phyloP scores from a whole-genome alignment of 64 coral and sea anemone genomes.

The Platygyra sinensis region DNA sequence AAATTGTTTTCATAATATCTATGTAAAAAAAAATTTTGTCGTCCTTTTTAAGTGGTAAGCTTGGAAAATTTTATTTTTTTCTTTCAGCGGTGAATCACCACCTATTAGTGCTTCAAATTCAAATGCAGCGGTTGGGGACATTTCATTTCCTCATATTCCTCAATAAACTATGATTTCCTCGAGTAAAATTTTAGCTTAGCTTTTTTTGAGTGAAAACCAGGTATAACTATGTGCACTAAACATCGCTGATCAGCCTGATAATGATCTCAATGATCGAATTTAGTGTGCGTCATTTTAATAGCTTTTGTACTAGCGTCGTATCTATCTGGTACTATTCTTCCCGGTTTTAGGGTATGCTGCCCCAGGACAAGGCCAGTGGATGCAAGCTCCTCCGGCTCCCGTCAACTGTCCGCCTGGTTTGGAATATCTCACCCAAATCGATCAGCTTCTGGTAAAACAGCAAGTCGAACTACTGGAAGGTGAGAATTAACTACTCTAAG shows the following conservation, averaged over 20 bases:
- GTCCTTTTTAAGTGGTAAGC: no score
- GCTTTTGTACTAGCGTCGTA: not conserved
- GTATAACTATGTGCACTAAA: no score
- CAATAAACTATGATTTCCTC: no score
- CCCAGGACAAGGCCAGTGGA: slow-evolving; percentile 62
- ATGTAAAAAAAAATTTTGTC: no score
- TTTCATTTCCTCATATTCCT: no score
- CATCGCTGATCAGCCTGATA: not conserved
- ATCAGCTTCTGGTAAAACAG: slow-evolving; percentile 94
- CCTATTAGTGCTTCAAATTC: no score
- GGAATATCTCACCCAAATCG: slow-evolving; percentile 92
- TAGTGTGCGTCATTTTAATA: not conserved
- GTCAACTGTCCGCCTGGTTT: slow-evolving; percentile 85
- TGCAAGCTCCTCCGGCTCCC: slow-evolving; percentile 69
- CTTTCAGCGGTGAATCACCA: no score
- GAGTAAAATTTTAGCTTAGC: no score
- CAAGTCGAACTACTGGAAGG: slow-evolving; percentile 97
- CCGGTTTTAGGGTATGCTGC: not conserved
- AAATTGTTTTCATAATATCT: no score
- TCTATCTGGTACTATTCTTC: not conserved
- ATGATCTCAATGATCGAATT: not conserved
- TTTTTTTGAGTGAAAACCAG: no score
- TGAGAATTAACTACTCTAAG: not conserved
- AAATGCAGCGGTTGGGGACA: no score
- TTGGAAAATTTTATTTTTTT: no score